Evolutionary conservation across 2,113 vertebrate genomes (phyloP), one percentile per base, ranked within the genome.

Genomic region (Delphinapterus leucas): DNA sequence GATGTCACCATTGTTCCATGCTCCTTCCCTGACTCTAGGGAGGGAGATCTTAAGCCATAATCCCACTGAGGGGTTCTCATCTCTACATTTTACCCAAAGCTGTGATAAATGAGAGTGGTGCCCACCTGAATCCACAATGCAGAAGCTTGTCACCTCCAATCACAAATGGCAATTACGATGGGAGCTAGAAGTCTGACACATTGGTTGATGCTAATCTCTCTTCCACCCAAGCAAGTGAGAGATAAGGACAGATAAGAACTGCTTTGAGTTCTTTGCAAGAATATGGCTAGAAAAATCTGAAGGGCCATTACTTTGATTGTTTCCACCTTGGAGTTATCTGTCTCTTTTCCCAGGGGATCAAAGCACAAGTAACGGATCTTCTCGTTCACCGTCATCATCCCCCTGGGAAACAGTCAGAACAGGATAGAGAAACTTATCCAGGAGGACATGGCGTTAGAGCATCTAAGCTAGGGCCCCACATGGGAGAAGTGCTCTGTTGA

Each of bases 341-440:
- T 90, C 63, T 85, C 79, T 93, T 80, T 85, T 80, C 55, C 73
- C 73, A 68, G 77, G 67, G 88, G 77, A 90, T 68, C 44, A 82
- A 90, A 79, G 55, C 53, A 58, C 61, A 61, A 65, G 31, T 8
- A 68, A 91, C 15, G 15, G 81, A 74, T 83, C 44, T 77, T 88
- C 41, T 26, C 38, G 74, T 44, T 84, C 61, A 49, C 23, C 61
- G 9, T 55, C n/a, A 28, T 85, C 53, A 44, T 47, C 31, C 47
- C 47, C 61, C 58, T 28, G 28, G 53, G 55, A 74, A 76, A 79
- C 61, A 60, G 13, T 13, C 81, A 63, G 61, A 90, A 67, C n/a
- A 67, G 47, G 67, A 28, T 23, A 96, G 41, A 73, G 92, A 13
- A 53, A 68, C 80, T 90, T 61, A 96, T 92, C 28, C 41, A 81